Percentiles rank a stretch among this genome's conserved stretches.
Evolutionary conservation across 1,140 invertebrate genomes (phyloP).

Genomic region (Melitaea cinxia): DNA sequence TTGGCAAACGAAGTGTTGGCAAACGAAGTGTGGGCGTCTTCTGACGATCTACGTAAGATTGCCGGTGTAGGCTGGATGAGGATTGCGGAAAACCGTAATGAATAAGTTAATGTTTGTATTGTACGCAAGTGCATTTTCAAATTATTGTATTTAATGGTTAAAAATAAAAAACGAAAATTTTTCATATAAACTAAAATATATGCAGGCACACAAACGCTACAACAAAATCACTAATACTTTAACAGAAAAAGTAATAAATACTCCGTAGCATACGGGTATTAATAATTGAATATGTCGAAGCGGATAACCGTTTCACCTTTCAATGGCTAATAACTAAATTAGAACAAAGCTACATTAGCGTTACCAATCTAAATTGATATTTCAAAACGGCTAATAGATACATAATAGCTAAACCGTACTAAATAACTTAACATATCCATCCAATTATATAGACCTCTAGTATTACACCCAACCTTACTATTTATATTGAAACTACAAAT

Average conservation of each 20-base stretch:
- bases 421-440: slow-evolving; percentile 62
- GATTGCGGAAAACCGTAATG: too few species aligned
- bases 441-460: slow-evolving; percentile 34
- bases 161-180: too few species aligned
- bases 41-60: too few species aligned
- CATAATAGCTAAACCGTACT: slow-evolving; percentile 60
- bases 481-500: slow-evolving; percentile 10
- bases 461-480: slow-evolving; percentile 16
- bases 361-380: slow-evolving; percentile 49
- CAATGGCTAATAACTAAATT: slow-evolving; percentile 20
- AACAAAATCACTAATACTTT: not conserved
- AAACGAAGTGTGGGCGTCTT: too few species aligned
- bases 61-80: too few species aligned
- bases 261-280: not conserved
- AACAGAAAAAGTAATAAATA: not conserved
- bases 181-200: too few species aligned
- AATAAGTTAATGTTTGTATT: too few species aligned
- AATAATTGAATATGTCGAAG: slow-evolving; percentile 5
- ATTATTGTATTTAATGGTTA: too few species aligned
- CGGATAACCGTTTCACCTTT: slow-evolving; percentile 13
- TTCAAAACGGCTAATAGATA: slow-evolving; percentile 55
- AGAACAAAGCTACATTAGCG: slow-evolving; percentile 21
- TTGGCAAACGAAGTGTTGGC: too few species aligned
- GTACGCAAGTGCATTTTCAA: too few species aligned
- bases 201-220: too few species aligned